Evolutionary conservation across 2,888 invertebrate genomes (phyloP), one percentile per base, ranked within the genome.

Genomic region (Dicycla oo): DNA sequence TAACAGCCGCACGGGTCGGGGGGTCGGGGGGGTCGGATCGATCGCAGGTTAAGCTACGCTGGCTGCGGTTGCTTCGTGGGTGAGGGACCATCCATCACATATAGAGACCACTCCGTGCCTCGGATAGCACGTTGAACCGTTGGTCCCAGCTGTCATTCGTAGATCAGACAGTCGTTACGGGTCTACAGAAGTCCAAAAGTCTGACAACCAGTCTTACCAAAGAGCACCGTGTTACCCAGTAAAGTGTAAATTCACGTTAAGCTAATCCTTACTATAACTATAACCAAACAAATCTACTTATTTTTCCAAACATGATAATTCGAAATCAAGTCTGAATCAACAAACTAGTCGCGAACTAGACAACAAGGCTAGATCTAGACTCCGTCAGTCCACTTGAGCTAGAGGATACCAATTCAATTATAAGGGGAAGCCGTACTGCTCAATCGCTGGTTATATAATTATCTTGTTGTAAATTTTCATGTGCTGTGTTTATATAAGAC

Each of bases 391-490:
- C 69, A 40, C 45, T n/a, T 23, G 69, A 56, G 66, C 76, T 23
- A 10, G 47, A 45, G 53, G 68, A 60, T 53, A 83, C 71, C 87
- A 87, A 86, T 87, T 86, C 80, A 86, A 86, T 86, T 87, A 84
- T 68, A 75, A 70, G 54, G 47, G 38, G 85, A 80, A 82, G 78
- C 87, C 87, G 3, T 83, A 88, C 66, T 30, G 47, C 34, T 57
- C 71, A 75, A 86, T 83, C 83, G 86, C 68, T 53, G 56, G 67
- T 71, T 77, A 54, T 56, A 47, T 71, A 66, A 83, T 75, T 85
- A 74, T 75, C 68, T 72, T 82, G 75, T 64, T 79, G 77, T 78
- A 70, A 70, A 82, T 74, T 79, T 80, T 78, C 75, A 76, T 73
- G 72, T 30, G 53, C 49, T 57, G 49, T 54, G 43, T 38, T 54